Evolutionary conservation across 2,797 vertebrate genomes (phyloP), one percentile per base, ranked within the genome.

Genomic region (Dryobates pubescens): DNA sequence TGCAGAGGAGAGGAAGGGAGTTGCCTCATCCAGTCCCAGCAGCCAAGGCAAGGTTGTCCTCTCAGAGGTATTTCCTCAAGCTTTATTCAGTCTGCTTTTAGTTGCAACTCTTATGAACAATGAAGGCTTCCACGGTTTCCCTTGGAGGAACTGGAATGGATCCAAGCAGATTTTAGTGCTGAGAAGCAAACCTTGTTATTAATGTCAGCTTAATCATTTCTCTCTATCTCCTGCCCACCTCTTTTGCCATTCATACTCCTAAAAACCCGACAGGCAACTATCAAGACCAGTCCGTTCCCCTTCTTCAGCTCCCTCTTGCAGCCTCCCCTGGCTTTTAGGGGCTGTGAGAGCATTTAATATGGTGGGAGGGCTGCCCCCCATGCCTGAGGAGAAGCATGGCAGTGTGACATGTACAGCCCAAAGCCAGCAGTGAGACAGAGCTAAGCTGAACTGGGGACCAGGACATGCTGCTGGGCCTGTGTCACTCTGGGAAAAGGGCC

Each of bases 1-100:
- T 86, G 23, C 85, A 29, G 69, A 76, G 86, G 19, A 53, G 90
- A 89, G 93, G 93, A 96, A 95, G 95, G 94, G 95, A 96, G 94
- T 96, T 92, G 43, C 92, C 79, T 94, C 85, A 13, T 51, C 45
- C 59, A 27, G 53, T 95, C 86, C 87, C 82, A 94, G 76, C 82
- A 88, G 78, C 78, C 62, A 30, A 76, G 26, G 81, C 70, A 70
- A 76, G 70, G 64, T 68, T 94, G 76, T 94, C 89, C 93, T 91
- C 93, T 6, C 71, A 90, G 79, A 94, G 91, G 94, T 93, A 89
- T 90, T 93, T 95, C 93, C 94, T 93, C 83, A 22, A 78, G 74
- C 86, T 79, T 79, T 27, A 71, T 47, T 10, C 49, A 81, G 63
- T 70, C 92, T 1, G 6, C 93, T 89, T 96, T 94, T 83, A 94